Evolutionary conservation across 1,140 invertebrate species (phyloP), one percentile per base, ranked within the genome.

Genomic region (Conus ventricosus): DNA sequence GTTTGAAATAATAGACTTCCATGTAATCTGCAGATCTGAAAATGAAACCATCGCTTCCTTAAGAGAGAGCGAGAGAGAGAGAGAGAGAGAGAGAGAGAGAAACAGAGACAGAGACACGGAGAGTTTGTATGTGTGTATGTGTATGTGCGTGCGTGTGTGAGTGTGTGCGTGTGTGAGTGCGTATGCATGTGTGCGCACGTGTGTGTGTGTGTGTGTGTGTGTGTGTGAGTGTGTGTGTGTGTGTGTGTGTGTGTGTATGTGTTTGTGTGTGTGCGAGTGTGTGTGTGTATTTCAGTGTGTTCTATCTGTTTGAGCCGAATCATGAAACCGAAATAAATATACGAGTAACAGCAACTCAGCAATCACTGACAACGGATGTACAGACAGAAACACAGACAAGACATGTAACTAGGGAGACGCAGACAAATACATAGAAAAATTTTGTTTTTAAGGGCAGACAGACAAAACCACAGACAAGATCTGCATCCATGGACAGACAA

Each of bases 1-100:
- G 96, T 67, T 90, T 91, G 53, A 90, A 84, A 57, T 92, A 92
- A 75, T 88, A 90, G 39, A 88, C 27, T 7, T 88, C 84, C 63
- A 91, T 88, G 60, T 88, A 91, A 39, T 87, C 87, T 23, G 25
- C 57, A 20, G 76, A 76, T 27, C 87, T 80, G 87, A 75, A 84
- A 96, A 90, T 55, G 85, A 90, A 71, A 90, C 71, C 15, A 7
- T 20, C 67, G 23, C 11, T 15, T 75, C 20, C 1, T n/a, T 75
- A 1, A 75, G 7, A 23, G 0, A 75, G 20, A 75, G 7, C 0
- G 13, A 75, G 0, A 15, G 6, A 23, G 4, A 13, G 8, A 39
- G 8, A 78, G 4, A 27, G 8, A 78, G 11, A 78, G 8, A 27
- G 25, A 10, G 2, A 78, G 7, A n/a, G n/a, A 78, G 7, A n/a